A percentile compares a stretch with the other conserved stretches of the same genome.
Evolutionary conservation across 1,140 invertebrate species (phyloP).

Genomic region (Drosophila ogumai): DNA sequence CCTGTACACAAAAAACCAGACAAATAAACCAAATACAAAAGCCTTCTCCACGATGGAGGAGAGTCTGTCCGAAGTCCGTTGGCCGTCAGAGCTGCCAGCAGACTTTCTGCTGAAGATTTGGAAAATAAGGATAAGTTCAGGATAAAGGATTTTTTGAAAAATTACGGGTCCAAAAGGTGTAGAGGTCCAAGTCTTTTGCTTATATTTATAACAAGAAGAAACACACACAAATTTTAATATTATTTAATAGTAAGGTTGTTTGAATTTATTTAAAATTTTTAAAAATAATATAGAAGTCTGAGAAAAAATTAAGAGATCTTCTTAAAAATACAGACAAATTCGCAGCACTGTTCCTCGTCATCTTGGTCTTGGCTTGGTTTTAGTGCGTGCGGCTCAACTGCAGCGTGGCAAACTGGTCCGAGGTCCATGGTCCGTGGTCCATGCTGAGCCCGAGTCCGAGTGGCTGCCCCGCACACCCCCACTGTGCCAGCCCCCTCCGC

Average conservation of each 20-base stretch:
- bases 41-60: conserved; percentile 49
- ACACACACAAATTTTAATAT: neutral
- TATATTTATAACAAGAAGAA: too few relatives aligned
- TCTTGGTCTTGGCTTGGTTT: conserved; percentile 52
- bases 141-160: neutral
- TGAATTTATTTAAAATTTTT: too few relatives aligned
- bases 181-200: too few relatives aligned
- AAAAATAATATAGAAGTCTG: neutral
- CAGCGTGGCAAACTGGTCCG: conserved; percentile 74
- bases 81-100: conserved; percentile 13
- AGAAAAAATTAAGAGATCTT: neutral
- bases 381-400: conserved; percentile 76
- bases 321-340: neutral
- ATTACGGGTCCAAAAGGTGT: too few relatives aligned
- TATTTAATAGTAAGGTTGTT: neutral
- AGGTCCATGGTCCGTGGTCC: conserved; percentile 8
- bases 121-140: neutral
- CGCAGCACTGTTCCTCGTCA: conserved; percentile 10
- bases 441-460: conserved; percentile 6
- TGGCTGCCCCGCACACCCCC: conserved; percentile 5
- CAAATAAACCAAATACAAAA: conserved; percentile 76
- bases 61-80: conserved; percentile 18
- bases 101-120: neutral
- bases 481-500: neutral
- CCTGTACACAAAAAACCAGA: conserved; percentile 72